A percentile compares a stretch with the other conserved stretches of the same genome.
Evolutionary conservation across 2,888 invertebrate genomes (phyloP).

Genomic region (Bimastos eiseni): DNA sequence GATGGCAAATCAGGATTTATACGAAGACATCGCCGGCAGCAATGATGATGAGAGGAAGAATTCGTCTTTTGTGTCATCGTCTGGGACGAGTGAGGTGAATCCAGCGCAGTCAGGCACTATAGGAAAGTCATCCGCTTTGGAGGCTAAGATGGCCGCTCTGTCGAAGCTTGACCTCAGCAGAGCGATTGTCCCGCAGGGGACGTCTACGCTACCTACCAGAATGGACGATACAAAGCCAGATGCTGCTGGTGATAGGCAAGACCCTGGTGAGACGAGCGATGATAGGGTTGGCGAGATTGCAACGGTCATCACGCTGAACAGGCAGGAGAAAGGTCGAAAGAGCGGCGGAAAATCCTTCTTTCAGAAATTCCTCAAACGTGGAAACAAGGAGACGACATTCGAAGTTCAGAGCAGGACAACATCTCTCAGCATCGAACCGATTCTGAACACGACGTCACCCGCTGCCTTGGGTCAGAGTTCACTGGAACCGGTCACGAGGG

Average conservation of each 20-base stretch:
- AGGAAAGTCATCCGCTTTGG: not conserved
- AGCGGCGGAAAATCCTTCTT: conserved; percentile 38
- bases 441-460: not conserved
- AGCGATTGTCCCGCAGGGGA: not conserved
- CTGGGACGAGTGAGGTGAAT: not conserved
- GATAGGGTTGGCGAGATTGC: not conserved
- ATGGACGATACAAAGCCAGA: not conserved
- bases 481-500: not conserved
- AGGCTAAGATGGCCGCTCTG: conserved; percentile 16
- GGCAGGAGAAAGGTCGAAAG: conserved; percentile 28
- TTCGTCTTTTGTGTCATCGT: not conserved
- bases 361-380: conserved; percentile 33
- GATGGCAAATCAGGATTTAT: not conserved
- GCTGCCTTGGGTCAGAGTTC: not conserved
- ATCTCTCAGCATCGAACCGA: not conserved
- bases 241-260: not conserved
- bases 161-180: not conserved
- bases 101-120: not conserved
- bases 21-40: conserved; percentile 7
- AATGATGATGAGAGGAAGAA: not conserved
- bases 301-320: not conserved
- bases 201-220: not conserved
- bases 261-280: not conserved
- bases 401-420: not conserved
- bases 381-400: conserved; percentile 28